Evolutionary conservation across 2,888 invertebrate genomes (phyloP), one percentile per base, ranked within the genome.

Genomic region (Rambutsinella grinnellia): DNA sequence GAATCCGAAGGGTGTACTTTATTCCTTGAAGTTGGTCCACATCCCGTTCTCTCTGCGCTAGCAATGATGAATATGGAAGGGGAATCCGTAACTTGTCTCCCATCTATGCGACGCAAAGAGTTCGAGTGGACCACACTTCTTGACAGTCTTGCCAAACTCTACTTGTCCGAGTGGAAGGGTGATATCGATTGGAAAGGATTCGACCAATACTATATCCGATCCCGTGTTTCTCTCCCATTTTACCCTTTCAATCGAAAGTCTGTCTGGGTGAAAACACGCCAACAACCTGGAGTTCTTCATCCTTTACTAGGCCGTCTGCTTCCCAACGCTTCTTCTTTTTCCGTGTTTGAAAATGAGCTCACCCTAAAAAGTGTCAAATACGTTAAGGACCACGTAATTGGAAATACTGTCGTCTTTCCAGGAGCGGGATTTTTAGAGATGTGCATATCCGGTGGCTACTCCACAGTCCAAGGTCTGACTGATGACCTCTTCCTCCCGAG

Each of bases 401-500:
- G 69, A 1, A 54, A 6, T 5, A 69, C 49, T 17, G 58, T 78
- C 0, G 69, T 78, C 2, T 61, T 74, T 53, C 78, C 78, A 1
- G 78, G 56, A 6, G 78, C 78, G 8, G 78, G 61, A 3, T 78
- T 61, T 51, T 28, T 78, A 21, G 78, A 78, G 58, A 74, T 72
- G 15, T 57, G 54, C 23, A 17, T 79, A 23, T 57, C 69, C 3
- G 79, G 66, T 6, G 76, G 79, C 15, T 54, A 76, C 27, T 49
- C 65, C 17, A 57, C 36, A 15, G 58, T 49, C 1, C 58, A 62
- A 28, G 72, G 53, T 15, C 69, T 68, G 61, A 17, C 56, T 19
- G 61, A 56, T 24, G 44, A 53, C 10, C 60, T 66, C 21, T 17
- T 61, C 3, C 58, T 44, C 23, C 67, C 67, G 28, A 56, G 65